Percentiles rank a stretch among this genome's conserved stretches.
Conservation (phyloP, 2,113 vertebrate genomes). For the Panurus biarmicus region DNA sequence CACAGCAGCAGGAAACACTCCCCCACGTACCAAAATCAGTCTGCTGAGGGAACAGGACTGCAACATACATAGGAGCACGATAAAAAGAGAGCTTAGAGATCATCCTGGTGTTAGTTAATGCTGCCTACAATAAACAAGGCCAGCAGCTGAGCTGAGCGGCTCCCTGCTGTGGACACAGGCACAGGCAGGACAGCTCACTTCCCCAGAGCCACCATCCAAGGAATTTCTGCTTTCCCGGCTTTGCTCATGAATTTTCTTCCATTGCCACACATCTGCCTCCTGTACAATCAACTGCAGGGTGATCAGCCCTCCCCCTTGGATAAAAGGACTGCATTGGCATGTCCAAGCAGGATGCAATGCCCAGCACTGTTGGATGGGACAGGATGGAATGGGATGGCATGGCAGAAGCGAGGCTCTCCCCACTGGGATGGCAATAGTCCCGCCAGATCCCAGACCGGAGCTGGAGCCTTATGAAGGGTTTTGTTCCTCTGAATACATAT, state of each 20-base stretch:
- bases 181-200: fast-evolving
- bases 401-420: background rate
- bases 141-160: fast-evolving
- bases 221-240: background rate
- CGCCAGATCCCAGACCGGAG: background rate
- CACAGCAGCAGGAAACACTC: background rate
- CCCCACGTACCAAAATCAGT: background rate
- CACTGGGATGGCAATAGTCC: background rate
- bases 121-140: background rate
- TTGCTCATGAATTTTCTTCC: background rate
- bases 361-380: fast-evolving
- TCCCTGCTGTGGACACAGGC: background rate
- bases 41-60: background rate
- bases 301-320: too few relatives aligned
- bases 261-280: background rate
- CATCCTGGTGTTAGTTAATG: background rate
- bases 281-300: background rate
- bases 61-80: fast-evolving
- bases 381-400: fast-evolving
- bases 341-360: background rate
- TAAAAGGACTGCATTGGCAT: fast-evolving
- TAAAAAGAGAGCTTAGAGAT: background rate
- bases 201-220: background rate
- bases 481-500: background rate
- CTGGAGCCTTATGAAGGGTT: background rate